phyloP scores from a whole-genome alignment of 1,140 invertebrate genomes.

The Leptinotarsa defecta region DNA sequence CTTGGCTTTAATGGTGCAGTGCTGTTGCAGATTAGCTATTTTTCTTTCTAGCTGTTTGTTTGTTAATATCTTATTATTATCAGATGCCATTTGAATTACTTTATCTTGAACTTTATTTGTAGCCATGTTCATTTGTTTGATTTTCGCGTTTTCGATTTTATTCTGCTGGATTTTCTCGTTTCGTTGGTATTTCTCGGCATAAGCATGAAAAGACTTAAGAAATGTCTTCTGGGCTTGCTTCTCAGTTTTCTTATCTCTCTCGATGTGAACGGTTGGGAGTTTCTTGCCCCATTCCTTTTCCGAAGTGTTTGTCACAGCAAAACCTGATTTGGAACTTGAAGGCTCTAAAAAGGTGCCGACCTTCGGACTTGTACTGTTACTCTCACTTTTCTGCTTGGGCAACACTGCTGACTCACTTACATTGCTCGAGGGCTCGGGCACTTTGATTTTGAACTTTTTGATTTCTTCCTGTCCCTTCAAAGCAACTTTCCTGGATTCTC shows the following conservation, averaged over 20 bases:
- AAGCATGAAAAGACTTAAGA: conserved; percentile 50
- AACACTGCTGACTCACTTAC: conserved; percentile 24
- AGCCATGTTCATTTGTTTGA: conserved; percentile 29
- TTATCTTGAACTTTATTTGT: conserved; percentile 10
- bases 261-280: conserved; percentile 35
- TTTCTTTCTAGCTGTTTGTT: conserved; percentile 47
- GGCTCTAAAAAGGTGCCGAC: conserved; percentile 27
- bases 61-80: conserved; percentile 34
- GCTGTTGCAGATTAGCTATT: conserved; percentile 48
- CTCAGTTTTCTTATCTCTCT: conserved; percentile 40
- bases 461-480: conserved; percentile 15
- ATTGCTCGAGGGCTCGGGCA: conserved; percentile 20
- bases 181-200: conserved; percentile 45
- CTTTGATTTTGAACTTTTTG: conserved; percentile 24
- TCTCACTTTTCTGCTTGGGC: conserved; percentile 20
- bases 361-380: conserved; percentile 19
- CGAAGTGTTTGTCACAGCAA: neutral
- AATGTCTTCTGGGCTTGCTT: conserved; percentile 44
- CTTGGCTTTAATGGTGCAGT: conserved; percentile 46
- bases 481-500: neutral
- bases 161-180: conserved; percentile 41
- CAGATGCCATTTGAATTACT: conserved; percentile 11
- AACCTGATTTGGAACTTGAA: conserved; percentile 10
- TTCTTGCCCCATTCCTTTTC: conserved; percentile 42
- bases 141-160: conserved; percentile 38